Evolutionary conservation across 2,888 invertebrate genomes (phyloP), one percentile per base, ranked within the genome.

Genomic region (Monochamus alternatus): DNA sequence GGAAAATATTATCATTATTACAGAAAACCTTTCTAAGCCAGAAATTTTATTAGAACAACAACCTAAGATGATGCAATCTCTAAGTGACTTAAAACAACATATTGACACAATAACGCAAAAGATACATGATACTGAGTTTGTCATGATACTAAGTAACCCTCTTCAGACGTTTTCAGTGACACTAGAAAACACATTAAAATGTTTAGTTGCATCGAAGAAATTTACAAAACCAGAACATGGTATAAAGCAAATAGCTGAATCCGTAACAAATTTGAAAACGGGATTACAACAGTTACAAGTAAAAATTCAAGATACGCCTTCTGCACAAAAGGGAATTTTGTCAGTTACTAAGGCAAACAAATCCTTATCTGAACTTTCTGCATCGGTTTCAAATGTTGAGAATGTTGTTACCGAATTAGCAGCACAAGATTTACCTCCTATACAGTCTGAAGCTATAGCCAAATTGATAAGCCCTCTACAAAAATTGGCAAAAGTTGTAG

Each of bases 261-360:
- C 65, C 10, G 31, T 51, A 22, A 30, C 65, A 31, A 4, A 31
- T 4, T 30, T 65, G 14, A 12, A 65, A 3, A 12, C 43, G 9
- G 51, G 44, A 31, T 47, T 65, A 51, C 77, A 76, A 75, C 51
- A 65, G 44, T 44, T 65, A 1, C 65, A 65, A 47, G 51, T 12
- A 5, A 22, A 51, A 31, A 8, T 30, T 8, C 9, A 55, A 14
- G 52, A 66, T 52, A 51, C 52, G 22, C n/a, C 14, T 8, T 32
- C 30, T 52, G 52, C 66, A 14, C 32, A 66, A 52, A 32, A 66
- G n/a, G 66, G 12, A 7, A 67, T 78, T n/a, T 32, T 79, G 8
- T 74, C 80, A 44, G 58, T 83, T 60, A 52, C 78, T 30, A 76
- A 81, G 63, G 63, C 78, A 30, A 55, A 69, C 31, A 70, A 78